Percentiles rank a stretch among this genome's conserved stretches.
These are phyloP conservation scores for Papilio helenus DNA, from an alignment of 1,140 invertebrate species.

Conservation along the genomic window DNA sequence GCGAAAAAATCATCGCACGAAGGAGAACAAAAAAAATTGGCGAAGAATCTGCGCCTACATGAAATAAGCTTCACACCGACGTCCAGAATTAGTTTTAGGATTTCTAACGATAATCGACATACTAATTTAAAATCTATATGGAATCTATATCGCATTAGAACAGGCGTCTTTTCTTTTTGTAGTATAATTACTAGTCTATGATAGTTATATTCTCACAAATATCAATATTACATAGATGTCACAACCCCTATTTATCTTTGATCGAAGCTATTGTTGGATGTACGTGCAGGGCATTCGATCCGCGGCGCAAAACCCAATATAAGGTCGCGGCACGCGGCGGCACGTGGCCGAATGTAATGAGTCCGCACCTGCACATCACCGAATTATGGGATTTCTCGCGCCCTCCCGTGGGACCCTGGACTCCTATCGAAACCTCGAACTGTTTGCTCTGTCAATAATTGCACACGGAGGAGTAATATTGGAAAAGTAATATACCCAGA, in stretches of 20 bases:
- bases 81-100: neutral
- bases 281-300: constrained; percentile 59
- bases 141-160: no score
- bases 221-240: constrained; percentile 29
- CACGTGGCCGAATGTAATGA: constrained; percentile 69
- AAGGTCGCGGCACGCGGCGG: constrained; percentile 66
- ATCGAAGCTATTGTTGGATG: constrained; percentile 59
- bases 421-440: constrained; percentile 51
- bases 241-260: constrained; percentile 52
- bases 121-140: neutral
- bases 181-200: neutral
- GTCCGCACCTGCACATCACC: constrained; percentile 77
- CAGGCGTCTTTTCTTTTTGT: neutral
- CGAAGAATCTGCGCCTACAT: neutral
- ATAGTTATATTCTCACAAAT: constrained; percentile 27
- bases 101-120: neutral
- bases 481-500: constrained; percentile 58
- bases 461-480: constrained; percentile 58
- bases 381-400: constrained; percentile 82
- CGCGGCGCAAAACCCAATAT: constrained; percentile 53
- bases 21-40: neutral
- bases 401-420: constrained; percentile 78
- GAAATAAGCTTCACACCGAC: neutral
- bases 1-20: neutral
- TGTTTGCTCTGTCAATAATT: constrained; percentile 75